These are phyloP conservation scores for Cepaea nemoralis DNA, from an alignment of 1,140 invertebrate species.

Conservation along the genomic window DNA sequence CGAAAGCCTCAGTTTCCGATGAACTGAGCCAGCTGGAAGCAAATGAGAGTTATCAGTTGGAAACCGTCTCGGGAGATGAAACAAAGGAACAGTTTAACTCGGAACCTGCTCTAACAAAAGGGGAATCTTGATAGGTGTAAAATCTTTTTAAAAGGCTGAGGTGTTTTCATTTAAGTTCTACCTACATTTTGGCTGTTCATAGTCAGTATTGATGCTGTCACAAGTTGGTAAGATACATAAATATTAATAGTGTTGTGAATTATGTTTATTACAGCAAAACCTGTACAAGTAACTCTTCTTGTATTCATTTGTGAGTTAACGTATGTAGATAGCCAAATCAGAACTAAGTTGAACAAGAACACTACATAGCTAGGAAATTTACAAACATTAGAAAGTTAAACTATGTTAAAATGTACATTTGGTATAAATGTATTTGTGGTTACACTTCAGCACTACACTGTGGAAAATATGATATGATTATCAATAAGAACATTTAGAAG, in stretches of 20 bases:
- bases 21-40: conserved; percentile 19
- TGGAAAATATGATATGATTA: no score
- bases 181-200: neutral
- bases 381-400: no score
- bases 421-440: no score
- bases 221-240: neutral
- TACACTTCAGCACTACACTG: no score
- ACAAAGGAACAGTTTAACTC: neutral
- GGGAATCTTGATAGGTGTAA: neutral
- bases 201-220: neutral
- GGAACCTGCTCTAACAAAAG: neutral
- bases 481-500: no score
- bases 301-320: no score
- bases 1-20: conserved; percentile 67
- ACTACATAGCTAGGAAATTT: no score
- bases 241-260: neutral
- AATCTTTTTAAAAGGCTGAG: neutral
- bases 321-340: no score
- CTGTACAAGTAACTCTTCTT: neutral
- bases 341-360: no score
- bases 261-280: neutral
- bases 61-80: neutral
- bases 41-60: neutral
- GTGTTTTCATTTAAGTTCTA: neutral
- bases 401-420: no score